Conservation (phyloP, 1,140 invertebrate genomes). For the Brachionus paranguensis region DNA sequence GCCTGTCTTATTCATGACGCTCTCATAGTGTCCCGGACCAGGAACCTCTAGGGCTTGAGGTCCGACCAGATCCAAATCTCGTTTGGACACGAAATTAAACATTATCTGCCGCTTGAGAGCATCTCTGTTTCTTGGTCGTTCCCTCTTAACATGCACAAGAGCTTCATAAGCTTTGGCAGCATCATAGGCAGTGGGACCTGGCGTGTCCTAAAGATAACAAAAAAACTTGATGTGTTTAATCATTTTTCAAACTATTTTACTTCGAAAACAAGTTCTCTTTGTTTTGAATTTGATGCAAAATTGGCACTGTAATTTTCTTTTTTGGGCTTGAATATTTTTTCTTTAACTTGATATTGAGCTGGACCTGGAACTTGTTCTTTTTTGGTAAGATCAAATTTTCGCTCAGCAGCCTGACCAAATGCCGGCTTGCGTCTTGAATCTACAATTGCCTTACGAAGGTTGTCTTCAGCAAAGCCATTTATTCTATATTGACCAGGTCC, state of each 20-base stretch:
- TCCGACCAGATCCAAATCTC: constrained; percentile 45
- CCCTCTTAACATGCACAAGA: constrained; percentile 43
- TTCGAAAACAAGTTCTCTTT: constrained; percentile 42
- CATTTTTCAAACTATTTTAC: constrained; percentile 41
- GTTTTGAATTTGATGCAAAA: constrained; percentile 48
- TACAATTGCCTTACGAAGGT: constrained; percentile 51
- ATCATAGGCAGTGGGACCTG: constrained; percentile 53
- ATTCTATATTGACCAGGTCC: constrained; percentile 54
- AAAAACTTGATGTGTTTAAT: constrained; percentile 41
- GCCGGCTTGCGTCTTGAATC: constrained; percentile 49
- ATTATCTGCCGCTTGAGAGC: constrained; percentile 49
- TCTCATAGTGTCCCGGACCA: constrained; percentile 53
- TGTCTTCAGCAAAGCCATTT: constrained; percentile 52
- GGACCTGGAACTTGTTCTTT: constrained; percentile 46
- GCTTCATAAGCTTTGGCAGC: constrained; percentile 48
- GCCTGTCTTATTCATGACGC: background rate
- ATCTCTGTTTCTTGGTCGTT: constrained; percentile 48
- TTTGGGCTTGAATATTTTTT: constrained; percentile 44
- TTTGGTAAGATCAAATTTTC: constrained; percentile 44
- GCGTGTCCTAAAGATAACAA: constrained; percentile 43
- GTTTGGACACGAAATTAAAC: constrained; percentile 45
- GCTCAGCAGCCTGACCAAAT: constrained; percentile 48
- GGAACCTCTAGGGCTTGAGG: constrained; percentile 46
- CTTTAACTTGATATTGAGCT: constrained; percentile 38
- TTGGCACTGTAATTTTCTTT: constrained; percentile 46